A percentile compares a stretch with the other conserved stretches of the same genome.
These are phyloP conservation scores for Acanthisitta chloris DNA, from an alignment of 2,113 vertebrate species.

Conservation along the genomic window DNA sequence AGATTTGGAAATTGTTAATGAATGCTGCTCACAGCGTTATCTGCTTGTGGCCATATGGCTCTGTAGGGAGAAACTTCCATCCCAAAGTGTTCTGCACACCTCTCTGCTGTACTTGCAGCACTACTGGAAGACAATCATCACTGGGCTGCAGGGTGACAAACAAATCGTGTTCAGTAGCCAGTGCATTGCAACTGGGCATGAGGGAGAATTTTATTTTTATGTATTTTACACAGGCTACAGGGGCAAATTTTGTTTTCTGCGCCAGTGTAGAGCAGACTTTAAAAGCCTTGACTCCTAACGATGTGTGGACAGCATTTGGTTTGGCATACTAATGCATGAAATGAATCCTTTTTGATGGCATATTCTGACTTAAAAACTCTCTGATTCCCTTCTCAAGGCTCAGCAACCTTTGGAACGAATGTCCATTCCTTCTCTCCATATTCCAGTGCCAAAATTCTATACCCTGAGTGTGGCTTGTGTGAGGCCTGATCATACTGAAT, in stretches of 20 bases:
- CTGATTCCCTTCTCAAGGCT: background rate
- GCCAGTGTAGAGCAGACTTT: background rate
- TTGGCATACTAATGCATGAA: background rate
- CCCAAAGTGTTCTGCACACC: background rate
- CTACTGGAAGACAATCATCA: background rate
- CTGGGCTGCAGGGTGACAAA: background rate
- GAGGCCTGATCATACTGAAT: background rate
- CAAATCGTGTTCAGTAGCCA: background rate
- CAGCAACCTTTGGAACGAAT: background rate
- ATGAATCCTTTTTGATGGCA: background rate
- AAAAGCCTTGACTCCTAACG: background rate
- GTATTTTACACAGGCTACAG: background rate
- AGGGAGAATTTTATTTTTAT: background rate
- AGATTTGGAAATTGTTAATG: constrained; percentile 60
- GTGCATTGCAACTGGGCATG: background rate
- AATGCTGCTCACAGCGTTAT: constrained; percentile 46
- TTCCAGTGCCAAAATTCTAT: background rate
- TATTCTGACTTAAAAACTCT: background rate
- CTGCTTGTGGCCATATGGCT: constrained; percentile 50
- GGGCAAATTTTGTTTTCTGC: background rate
- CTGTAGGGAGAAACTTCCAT: constrained; percentile 34
- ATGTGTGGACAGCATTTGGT: background rate
- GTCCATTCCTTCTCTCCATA: background rate
- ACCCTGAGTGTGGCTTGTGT: background rate
- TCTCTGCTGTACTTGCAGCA: background rate